These are phyloP conservation scores for Rhineura floridana DNA, from an alignment of 2,113 vertebrate genomes.

Conservation along the genomic window DNA sequence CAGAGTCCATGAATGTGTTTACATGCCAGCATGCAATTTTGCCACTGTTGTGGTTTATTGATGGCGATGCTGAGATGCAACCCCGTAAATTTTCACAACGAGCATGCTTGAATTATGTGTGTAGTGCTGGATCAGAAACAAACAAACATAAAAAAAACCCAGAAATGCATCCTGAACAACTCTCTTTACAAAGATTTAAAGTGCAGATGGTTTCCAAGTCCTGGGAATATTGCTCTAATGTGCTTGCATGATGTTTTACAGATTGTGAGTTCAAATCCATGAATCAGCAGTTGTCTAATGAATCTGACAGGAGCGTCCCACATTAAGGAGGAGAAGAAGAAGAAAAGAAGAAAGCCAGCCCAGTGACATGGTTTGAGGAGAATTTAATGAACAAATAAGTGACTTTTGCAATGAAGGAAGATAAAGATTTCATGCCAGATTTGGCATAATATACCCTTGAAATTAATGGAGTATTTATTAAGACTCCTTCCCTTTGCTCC, in stretches of 20 bases:
- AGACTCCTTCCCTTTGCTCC: conserved; percentile 17
- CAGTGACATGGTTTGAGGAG: conserved; percentile 63
- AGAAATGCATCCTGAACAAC: conserved; percentile 44
- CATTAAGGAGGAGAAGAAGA: conserved; percentile 38
- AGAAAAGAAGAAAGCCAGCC: conserved; percentile 62
- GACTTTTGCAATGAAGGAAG: conserved; percentile 64
- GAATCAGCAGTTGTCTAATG: conserved; percentile 75
- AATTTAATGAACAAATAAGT: conserved; percentile 73
- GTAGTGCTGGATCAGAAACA: conserved; percentile 61
- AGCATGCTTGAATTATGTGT: conserved; percentile 63
- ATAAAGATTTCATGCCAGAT: conserved; percentile 68
- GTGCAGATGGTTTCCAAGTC: conserved; percentile 61
- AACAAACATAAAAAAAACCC: conserved; percentile 9
- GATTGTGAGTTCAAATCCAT: conserved; percentile 73
- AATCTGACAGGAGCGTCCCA: conserved; percentile 59
- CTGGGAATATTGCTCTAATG: conserved; percentile 63
- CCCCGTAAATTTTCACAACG: conserved; percentile 69
- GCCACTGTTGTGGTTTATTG: conserved; percentile 62
- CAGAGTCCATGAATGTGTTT: conserved; percentile 56
- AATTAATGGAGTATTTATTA: conserved; percentile 61
- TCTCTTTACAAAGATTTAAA: conserved; percentile 69
- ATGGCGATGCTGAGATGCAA: conserved; percentile 48
- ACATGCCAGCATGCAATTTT: conserved; percentile 46
- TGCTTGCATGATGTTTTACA: conserved; percentile 72
- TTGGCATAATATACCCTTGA: conserved; percentile 47